Percentiles rank a stretch among this genome's conserved stretches.
Evolutionary conservation across 2,797 vertebrate species (phyloP).

Genomic region (Hypotaenidia okinawae): DNA sequence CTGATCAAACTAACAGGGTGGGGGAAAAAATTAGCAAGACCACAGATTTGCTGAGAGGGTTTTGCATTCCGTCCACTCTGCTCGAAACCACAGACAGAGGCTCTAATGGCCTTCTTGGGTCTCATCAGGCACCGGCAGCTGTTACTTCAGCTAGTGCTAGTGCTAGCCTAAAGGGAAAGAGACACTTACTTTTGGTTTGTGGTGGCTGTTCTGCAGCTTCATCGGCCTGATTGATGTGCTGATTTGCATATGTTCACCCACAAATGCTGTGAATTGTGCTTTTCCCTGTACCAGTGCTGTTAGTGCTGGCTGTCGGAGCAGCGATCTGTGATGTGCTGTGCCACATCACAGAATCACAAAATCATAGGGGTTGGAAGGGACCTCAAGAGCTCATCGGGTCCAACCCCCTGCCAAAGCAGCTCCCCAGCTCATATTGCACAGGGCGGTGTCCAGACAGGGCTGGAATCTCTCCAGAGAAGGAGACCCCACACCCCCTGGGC

Average conservation of each 20-base stretch:
- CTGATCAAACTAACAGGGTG: not conserved
- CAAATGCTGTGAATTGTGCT: not conserved
- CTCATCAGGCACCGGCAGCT: constrained; percentile 12
- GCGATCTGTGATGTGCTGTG: not conserved
- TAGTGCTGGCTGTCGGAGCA: not conserved
- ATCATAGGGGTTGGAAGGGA: too few relatives aligned
- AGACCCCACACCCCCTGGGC: too few relatives aligned
- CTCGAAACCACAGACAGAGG: not conserved
- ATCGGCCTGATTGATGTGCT: constrained; percentile 7
- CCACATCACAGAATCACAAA: not conserved
- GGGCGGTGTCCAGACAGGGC: too few relatives aligned
- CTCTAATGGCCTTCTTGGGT: not conserved
- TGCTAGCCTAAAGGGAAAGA: constrained; percentile 8
- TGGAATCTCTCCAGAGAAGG: too few relatives aligned
- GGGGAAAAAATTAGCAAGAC: not conserved
- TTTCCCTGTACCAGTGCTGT: not conserved
- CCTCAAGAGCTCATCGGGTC: too few relatives aligned
- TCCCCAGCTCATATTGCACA: too few relatives aligned
- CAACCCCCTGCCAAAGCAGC: too few relatives aligned
- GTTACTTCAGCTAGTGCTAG: not conserved
- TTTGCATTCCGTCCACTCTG: constrained; percentile 14
- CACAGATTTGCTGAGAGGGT: not conserved
- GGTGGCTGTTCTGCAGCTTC: constrained; percentile 24
- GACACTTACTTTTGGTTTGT: not conserved
- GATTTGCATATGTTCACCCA: not conserved